Percentiles rank a stretch among this genome's conserved stretches.
Conservation (phyloP, 2,113 vertebrate species). For the Phycodurus eques region DNA sequence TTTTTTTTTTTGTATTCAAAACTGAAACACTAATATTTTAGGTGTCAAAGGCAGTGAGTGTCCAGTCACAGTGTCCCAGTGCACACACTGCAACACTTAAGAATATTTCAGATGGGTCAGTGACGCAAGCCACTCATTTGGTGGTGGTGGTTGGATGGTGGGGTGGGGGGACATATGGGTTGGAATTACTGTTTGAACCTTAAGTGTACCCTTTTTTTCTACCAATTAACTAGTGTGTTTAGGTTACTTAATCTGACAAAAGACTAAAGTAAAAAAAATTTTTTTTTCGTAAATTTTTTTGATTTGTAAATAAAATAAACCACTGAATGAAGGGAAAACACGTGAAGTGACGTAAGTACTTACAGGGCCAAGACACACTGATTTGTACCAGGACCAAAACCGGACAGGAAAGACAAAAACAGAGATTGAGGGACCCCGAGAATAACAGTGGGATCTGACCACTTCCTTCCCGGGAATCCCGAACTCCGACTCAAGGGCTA, state of each 20-base stretch:
- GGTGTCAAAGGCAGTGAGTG: slow-evolving; percentile 31
- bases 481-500: slow-evolving; percentile 57
- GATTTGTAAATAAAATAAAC: slow-evolving; percentile 69
- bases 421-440: slow-evolving; percentile 54
- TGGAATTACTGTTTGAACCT: slow-evolving; percentile 52
- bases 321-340: slow-evolving; percentile 31
- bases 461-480: slow-evolving; percentile 75
- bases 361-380: slow-evolving; percentile 24
- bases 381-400: slow-evolving; percentile 28
- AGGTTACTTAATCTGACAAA: slow-evolving; percentile 73
- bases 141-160: background rate
- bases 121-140: slow-evolving; percentile 66
- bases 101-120: slow-evolving; percentile 72
- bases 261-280: slow-evolving; percentile 44
- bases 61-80: slow-evolving; percentile 48
- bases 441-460: slow-evolving; percentile 68
- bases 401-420: slow-evolving; percentile 32
- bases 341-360: slow-evolving; percentile 44
- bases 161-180: background rate
- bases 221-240: slow-evolving; percentile 67
- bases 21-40: slow-evolving; percentile 42
- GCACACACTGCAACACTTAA: slow-evolving; percentile 56
- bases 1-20: background rate
- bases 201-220: slow-evolving; percentile 51
- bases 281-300: no score